Evolutionary conservation across 2,888 invertebrate genomes (phyloP).

Genomic region (Platycheirus rosarum): DNA sequence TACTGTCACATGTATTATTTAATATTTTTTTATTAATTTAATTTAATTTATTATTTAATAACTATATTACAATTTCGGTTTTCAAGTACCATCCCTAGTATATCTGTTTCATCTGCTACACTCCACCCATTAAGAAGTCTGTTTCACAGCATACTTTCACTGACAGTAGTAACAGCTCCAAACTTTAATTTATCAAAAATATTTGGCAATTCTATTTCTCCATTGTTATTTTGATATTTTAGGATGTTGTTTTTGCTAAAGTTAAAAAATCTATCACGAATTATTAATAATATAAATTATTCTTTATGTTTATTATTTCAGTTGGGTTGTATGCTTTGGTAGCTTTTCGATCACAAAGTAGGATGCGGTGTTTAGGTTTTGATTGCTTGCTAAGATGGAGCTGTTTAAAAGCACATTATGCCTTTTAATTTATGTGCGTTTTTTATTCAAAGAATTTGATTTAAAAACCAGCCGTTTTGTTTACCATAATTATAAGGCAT

Average conservation of each 20-base stretch:
- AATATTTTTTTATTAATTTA: no score
- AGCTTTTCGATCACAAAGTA: slow-evolving; percentile 3
- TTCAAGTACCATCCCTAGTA: slow-evolving; percentile 11
- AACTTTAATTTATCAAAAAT: slow-evolving; percentile 6
- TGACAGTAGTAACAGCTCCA: slow-evolving; percentile 8
- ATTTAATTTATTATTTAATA: no score
- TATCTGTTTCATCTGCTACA: not conserved
- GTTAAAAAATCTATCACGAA: slow-evolving; percentile 4
- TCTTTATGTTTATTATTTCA: not conserved
- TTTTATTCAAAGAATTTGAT: no score
- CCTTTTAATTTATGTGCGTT: slow-evolving; percentile 6
- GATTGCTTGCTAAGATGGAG: slow-evolving; percentile 15
- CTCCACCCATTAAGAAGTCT: no score
- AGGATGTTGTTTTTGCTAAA: slow-evolving; percentile 5
- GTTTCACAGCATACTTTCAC: not conserved
- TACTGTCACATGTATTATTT: no score
- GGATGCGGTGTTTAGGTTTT: slow-evolving; percentile 2
- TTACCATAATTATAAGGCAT: no score
- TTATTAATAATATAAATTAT: not conserved
- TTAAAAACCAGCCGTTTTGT: no score
- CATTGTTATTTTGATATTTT: slow-evolving; percentile 2
- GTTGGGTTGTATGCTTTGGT: not conserved
- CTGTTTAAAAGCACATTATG: not conserved
- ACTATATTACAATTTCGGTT: not conserved
- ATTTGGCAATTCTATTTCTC: slow-evolving; percentile 14